A percentile compares a stretch with the other conserved stretches of the same genome.
phyloP scores from a whole-genome alignment of 2,888 invertebrate species.

The Agonum fuliginosum region DNA sequence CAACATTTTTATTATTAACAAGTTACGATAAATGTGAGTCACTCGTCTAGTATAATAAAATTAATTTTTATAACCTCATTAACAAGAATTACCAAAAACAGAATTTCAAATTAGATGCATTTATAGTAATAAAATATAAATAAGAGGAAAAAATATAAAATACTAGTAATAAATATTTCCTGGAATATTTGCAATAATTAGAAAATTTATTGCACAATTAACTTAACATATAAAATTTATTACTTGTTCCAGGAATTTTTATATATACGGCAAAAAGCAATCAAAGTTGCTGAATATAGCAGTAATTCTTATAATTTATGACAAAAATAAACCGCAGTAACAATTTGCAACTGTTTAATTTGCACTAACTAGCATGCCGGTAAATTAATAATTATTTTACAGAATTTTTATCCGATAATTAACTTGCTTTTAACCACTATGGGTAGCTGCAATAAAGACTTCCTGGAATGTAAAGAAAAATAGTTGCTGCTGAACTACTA shows the following conservation, averaged over 20 bases:
- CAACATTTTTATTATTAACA: no score
- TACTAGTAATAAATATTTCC: neutral
- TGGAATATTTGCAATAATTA: conserved; percentile 29
- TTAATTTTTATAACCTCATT: no score
- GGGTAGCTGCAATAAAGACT: neutral
- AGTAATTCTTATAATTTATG: conserved; percentile 27
- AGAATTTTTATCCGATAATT: conserved; percentile 20
- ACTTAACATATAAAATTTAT: conserved; percentile 29
- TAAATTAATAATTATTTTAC: conserved; percentile 31
- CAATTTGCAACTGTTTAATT: conserved; percentile 37
- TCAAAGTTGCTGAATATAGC: conserved; percentile 33
- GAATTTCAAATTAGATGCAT: no score
- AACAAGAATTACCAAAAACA: no score
- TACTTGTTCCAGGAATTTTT: conserved; percentile 31
- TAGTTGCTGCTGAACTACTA: no score
- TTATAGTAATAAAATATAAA: no score
- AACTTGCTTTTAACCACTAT: neutral
- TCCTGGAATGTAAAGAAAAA: neutral
- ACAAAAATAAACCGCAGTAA: conserved; percentile 2
- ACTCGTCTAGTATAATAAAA: no score
- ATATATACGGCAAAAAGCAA: conserved; percentile 24
- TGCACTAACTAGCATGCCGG: neutral
- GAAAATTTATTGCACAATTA: conserved; percentile 29
- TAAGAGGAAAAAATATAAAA: no score
- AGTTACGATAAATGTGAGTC: no score